Evolutionary conservation across 2,888 invertebrate genomes (phyloP).

Genomic region (Leptarthrus brevirostris): DNA sequence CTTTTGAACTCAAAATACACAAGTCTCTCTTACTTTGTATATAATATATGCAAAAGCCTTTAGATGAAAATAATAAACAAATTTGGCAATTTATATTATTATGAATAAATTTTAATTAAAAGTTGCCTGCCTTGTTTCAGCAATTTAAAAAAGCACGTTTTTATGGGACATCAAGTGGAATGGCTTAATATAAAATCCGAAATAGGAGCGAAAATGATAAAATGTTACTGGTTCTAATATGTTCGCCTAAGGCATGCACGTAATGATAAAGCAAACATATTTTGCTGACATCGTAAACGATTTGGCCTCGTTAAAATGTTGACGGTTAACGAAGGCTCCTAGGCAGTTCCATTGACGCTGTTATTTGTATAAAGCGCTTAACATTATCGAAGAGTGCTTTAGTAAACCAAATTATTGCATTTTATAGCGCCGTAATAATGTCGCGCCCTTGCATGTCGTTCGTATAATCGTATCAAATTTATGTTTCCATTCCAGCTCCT

Average conservation of each 20-base stretch:
- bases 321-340: background rate
- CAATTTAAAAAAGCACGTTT: conserved; percentile 15
- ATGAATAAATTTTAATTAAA: background rate
- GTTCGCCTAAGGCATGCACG: background rate
- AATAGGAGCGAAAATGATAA: conserved; percentile 14
- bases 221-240: conserved; percentile 21
- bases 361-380: conserved; percentile 39
- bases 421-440: conserved; percentile 41
- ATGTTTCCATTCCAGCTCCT: background rate
- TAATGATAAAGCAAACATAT: conserved; percentile 30
- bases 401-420: conserved; percentile 48
- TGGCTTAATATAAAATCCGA: background rate
- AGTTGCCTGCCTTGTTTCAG: background rate
- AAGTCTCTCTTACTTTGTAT: too few species aligned
- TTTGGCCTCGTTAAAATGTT: conserved; percentile 35
- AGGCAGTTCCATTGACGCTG: conserved; percentile 19
- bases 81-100: too few species aligned
- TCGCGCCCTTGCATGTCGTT: background rate
- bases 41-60: too few species aligned
- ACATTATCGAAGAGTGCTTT: conserved; percentile 48
- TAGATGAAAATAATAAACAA: too few species aligned
- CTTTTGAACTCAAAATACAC: too few species aligned
- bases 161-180: background rate
- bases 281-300: conserved; percentile 34
- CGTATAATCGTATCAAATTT: background rate